These are phyloP conservation scores for Rhyzopertha dominica DNA, from an alignment of 1,140 invertebrate genomes.

Conservation along the genomic window DNA sequence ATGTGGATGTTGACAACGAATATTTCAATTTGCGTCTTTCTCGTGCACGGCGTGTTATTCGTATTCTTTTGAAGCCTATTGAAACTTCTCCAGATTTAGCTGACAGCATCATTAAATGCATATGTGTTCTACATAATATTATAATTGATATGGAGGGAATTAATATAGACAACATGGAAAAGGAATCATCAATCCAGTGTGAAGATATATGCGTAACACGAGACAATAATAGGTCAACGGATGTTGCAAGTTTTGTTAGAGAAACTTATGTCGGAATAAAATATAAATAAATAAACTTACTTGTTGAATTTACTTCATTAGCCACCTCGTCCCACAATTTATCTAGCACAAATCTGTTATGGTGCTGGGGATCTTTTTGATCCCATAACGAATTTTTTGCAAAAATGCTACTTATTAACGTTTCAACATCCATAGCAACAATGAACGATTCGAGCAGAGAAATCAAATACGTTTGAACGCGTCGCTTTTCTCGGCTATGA, in stretches of 20 bases:
- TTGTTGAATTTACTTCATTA: constrained; percentile 16
- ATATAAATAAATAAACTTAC: constrained; percentile 14
- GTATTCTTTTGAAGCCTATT: too few relatives aligned
- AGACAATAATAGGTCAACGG: constrained; percentile 3
- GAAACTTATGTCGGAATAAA: constrained; percentile 4
- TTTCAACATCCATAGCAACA: constrained; percentile 13
- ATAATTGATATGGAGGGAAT: too few relatives aligned
- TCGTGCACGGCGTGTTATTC: too few relatives aligned
- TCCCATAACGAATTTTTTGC: constrained; percentile 16
- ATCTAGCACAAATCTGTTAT: constrained; percentile 18
- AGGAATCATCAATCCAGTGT: too few relatives aligned
- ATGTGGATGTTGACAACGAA: constrained; percentile 36
- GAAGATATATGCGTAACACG: too few relatives aligned
- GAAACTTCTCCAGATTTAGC: too few relatives aligned
- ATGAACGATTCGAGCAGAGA: too few relatives aligned
- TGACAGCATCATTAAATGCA: too few relatives aligned
- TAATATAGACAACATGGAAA: too few relatives aligned
- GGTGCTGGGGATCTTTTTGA: constrained; percentile 17
- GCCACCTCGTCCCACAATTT: constrained; percentile 19
- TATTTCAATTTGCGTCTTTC: constrained; percentile 48
- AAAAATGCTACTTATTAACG: constrained; percentile 1
- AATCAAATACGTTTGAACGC: too few relatives aligned
- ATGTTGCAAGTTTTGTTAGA: background rate
- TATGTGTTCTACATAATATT: too few relatives aligned
- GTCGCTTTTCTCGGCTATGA: too few relatives aligned